Base-by-base conservation (phyloP, 2,113 vertebrate genomes). In the Pangasianodon hypophthalmus region DNA sequence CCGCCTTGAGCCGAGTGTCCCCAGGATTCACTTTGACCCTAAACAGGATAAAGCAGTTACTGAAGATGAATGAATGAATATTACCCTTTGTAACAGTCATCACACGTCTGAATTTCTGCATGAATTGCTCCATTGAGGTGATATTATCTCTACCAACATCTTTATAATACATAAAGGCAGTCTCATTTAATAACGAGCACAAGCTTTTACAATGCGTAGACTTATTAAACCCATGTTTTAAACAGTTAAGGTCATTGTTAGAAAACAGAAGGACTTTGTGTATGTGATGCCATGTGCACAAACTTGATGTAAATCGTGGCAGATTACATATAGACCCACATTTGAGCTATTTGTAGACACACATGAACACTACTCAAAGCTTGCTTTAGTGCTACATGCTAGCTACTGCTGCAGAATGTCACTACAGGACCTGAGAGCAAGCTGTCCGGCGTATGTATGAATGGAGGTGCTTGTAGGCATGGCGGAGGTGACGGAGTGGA, bases 401-500 rank as follows among this genome's bases (percentile, higher is more conserved):
- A 77, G 60, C 37, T 50, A 46, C 29, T 85, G 21, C 46, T 77
- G 19, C 29, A 50, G 46, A 64, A 87, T 46, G 52, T 48, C 87
- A 88, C 41, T 56, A 56, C 60, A 56, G n/a, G 19, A 79, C 18
- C 48, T 91, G 91, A 93, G 84, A 91, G 87, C 90, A 91, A 90
- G 91, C 91, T 26, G 29, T 85, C 44, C 85, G 88, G 52, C 90
- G 82, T 46, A 18, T 62, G 90, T 82, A 93, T 96, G 94, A 95
- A 94, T 94, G 92, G 93, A 93, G 90, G 90, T 92, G 93, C 95
- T 95, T 95, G 93, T 96, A 90, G 89, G 56, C 62, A 62, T 91
- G 84, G 92, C 84, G 6, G 48, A 86, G 91, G 92, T 92, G 92
- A 90, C 93, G 90, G 92, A 92, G 94, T 94, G 93, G 93, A 89